Evolutionary conservation across 2,888 invertebrate genomes (phyloP).

Genomic region (Andrena haemorrhoa): DNA sequence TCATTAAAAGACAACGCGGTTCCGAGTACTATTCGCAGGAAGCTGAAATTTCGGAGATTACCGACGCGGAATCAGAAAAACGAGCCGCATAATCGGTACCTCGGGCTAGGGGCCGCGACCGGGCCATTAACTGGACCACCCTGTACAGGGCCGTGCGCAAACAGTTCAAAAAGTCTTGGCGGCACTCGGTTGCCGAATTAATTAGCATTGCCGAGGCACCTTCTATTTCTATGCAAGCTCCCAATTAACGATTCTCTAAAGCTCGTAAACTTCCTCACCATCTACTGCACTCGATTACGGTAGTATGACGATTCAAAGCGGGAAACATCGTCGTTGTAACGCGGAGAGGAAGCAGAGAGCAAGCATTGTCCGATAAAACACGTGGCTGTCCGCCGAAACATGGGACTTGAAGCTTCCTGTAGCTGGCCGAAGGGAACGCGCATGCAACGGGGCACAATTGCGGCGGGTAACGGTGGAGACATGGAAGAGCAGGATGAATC

Average conservation of each 20-base stretch:
- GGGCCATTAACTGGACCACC: constrained; percentile 55
- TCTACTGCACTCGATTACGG: no score
- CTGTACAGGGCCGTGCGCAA: constrained; percentile 6
- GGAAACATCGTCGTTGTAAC: no score
- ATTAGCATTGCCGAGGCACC: background rate
- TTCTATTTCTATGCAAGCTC: background rate
- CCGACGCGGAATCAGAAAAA: constrained; percentile 52
- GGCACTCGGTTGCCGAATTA: background rate
- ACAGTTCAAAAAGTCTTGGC: constrained; percentile 3
- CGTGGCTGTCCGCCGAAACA: background rate
- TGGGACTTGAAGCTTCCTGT: constrained; percentile 9
- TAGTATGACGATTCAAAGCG: no score
- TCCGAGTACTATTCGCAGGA: constrained; percentile 42
- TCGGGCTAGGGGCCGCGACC: background rate
- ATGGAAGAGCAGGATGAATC: constrained; percentile 78
- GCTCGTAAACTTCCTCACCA: no score
- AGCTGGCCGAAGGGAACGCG: constrained; percentile 7
- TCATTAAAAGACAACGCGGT: constrained; percentile 57
- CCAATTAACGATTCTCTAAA: background rate
- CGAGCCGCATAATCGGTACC: constrained; percentile 51
- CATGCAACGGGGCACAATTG: constrained; percentile 44
- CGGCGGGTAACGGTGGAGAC: constrained; percentile 66
- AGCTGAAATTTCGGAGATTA: constrained; percentile 52
- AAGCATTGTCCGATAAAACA: no score
- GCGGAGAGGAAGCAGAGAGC: no score